These are phyloP conservation scores for Brachionus paranguensis DNA, from an alignment of 1,140 invertebrate species.

Conservation along the genomic window DNA sequence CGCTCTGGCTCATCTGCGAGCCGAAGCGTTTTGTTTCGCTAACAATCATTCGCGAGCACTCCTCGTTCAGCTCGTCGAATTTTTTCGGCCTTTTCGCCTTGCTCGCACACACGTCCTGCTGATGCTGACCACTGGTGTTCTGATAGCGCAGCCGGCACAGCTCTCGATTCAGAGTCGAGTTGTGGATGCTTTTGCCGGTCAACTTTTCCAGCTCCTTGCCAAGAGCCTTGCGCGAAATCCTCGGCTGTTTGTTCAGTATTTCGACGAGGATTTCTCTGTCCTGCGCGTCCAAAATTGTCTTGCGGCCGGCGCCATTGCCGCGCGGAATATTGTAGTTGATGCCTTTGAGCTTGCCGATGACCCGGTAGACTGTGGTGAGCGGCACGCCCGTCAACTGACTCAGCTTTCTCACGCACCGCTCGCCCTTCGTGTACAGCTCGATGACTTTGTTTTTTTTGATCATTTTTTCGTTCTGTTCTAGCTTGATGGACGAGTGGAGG, in stretches of 20 bases:
- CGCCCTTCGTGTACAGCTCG: constrained; percentile 31
- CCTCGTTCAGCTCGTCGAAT: constrained; percentile 2
- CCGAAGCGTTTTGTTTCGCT: background rate
- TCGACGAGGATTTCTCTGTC: constrained; percentile 31
- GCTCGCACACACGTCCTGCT: background rate
- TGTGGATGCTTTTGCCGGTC: constrained; percentile 37
- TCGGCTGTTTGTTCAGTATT: constrained; percentile 37
- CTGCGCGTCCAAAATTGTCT: constrained; percentile 32
- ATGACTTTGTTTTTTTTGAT: constrained; percentile 38
- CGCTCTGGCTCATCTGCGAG: background rate
- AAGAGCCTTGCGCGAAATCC: constrained; percentile 27
- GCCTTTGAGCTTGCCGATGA: constrained; percentile 33
- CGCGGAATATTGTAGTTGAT: constrained; percentile 36
- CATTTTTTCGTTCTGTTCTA: constrained; percentile 38
- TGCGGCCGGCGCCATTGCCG: constrained; percentile 33
- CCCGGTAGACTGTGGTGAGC: constrained; percentile 25
- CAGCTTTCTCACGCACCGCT: constrained; percentile 24
- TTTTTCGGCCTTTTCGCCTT: background rate
- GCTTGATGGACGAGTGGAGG: background rate
- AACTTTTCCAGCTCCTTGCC: constrained; percentile 28
- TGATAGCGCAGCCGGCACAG: constrained; percentile 20
- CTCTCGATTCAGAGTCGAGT: constrained; percentile 25
- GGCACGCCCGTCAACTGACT: constrained; percentile 33
- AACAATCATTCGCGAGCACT: background rate
- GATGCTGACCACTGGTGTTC: background rate